phyloP scores from a whole-genome alignment of 2,113 vertebrate species.

The Numida meleagris region DNA sequence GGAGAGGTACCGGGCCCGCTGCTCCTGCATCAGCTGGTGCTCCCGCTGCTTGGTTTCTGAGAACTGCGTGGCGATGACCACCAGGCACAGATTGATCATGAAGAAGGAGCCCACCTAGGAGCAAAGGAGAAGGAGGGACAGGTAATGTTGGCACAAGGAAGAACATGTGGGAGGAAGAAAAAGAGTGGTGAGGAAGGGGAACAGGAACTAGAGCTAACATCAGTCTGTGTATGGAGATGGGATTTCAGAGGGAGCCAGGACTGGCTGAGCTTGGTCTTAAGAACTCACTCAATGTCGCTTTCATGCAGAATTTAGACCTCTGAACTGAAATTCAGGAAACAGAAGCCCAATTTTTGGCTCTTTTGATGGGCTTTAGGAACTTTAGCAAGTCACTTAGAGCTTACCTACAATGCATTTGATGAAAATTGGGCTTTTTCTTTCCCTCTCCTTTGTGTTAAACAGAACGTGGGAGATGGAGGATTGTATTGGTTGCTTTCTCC shows the following conservation, averaged over 20 bases:
- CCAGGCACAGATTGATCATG: conserved; percentile 92
- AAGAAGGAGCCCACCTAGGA: conserved; percentile 72
- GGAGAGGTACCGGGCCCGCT: conserved; percentile 88
- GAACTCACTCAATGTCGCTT: neutral
- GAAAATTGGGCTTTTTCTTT: neutral
- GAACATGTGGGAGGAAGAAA: neutral
- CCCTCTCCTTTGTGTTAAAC: neutral
- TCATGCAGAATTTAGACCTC: neutral
- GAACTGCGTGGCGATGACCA: conserved; percentile 98
- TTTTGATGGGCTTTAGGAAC: neutral
- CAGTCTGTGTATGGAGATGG: neutral
- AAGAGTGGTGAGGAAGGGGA: neutral
- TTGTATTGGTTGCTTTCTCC: neutral
- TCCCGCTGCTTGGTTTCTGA: conserved; percentile 98
- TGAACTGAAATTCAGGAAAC: neutral
- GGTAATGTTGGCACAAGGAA: neutral
- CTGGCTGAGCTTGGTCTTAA: neutral
- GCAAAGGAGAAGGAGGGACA: neutral
- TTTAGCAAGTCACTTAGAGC: neutral
- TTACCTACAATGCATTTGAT: neutral
- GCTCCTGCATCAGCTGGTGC: conserved; percentile 98
- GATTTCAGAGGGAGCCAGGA: neutral
- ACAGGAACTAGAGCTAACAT: neutral
- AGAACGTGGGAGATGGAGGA: neutral
- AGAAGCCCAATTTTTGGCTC: neutral